These are phyloP conservation scores for Rapana venosa DNA, from an alignment of 2,888 invertebrate genomes.

Conservation along the genomic window DNA sequence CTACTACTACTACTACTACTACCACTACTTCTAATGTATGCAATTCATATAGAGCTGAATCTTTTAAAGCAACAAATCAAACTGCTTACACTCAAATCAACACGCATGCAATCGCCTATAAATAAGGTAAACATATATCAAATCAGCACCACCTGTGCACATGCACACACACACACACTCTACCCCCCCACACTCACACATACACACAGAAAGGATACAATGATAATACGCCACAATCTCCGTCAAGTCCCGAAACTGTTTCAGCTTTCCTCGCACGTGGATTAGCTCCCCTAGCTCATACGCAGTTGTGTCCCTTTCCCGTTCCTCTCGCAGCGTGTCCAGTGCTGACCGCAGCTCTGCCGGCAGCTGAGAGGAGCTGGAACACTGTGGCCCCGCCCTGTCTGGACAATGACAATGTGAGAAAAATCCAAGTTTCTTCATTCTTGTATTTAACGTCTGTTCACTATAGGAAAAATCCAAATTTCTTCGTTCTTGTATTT, in stretches of 20 bases:
- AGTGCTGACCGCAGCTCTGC: constrained; percentile 27
- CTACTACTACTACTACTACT: no score
- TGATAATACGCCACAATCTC: constrained; percentile 65
- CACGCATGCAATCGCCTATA: no score
- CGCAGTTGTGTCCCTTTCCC: constrained; percentile 44
- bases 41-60: no score
- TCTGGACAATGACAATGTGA: background rate
- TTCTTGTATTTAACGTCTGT: no score
- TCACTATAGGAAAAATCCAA: no score
- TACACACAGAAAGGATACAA: constrained; percentile 57
- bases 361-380: constrained; percentile 22
- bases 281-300: constrained; percentile 66
- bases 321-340: background rate
- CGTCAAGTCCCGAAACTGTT: constrained; percentile 60
- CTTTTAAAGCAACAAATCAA: no score
- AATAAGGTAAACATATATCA: no score
- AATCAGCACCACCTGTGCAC: background rate
- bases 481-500: no score
- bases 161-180: background rate
- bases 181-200: background rate
- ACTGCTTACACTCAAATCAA: no score
- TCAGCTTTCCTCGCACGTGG: constrained; percentile 65
- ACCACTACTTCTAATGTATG: no score
- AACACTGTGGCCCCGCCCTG: background rate
- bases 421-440: no score